phyloP scores from a whole-genome alignment of 2,888 invertebrate genomes.

The Horisme vitalbata region DNA sequence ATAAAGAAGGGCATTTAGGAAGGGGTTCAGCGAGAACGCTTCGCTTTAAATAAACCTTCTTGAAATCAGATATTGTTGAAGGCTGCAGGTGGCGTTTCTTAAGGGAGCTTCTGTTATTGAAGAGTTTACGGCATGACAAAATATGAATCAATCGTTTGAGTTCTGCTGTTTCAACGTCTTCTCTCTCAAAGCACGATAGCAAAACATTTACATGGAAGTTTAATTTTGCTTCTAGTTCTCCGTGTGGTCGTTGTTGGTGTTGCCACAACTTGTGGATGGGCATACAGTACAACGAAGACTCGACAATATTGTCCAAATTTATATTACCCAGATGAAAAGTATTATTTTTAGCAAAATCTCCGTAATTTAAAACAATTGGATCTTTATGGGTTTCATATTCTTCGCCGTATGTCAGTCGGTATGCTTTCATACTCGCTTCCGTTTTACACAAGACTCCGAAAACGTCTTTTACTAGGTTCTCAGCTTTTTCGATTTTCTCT shows the following conservation, averaged over 20 bases:
- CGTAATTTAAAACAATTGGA: constrained; percentile 63
- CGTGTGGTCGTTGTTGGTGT: constrained; percentile 45
- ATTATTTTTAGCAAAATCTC: constrained; percentile 58
- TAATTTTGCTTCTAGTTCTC: constrained; percentile 60
- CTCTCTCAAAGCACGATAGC: constrained; percentile 66
- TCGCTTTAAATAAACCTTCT: constrained; percentile 68
- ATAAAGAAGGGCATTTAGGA: constrained; percentile 41
- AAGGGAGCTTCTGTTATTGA: constrained; percentile 67
- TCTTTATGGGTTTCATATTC: constrained; percentile 64
- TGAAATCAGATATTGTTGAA: constrained; percentile 60
- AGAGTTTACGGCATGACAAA: constrained; percentile 67
- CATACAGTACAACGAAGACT: constrained; percentile 54
- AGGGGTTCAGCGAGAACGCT: constrained; percentile 66
- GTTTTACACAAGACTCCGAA: constrained; percentile 58
- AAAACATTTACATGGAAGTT: constrained; percentile 70
- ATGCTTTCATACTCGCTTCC: constrained; percentile 53
- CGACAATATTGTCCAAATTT: constrained; percentile 61
- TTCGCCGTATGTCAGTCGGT: constrained; percentile 64
- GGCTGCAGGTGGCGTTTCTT: constrained; percentile 52
- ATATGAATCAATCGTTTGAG: constrained; percentile 64
- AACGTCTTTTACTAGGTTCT: constrained; percentile 55
- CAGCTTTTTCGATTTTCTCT: constrained; percentile 49
- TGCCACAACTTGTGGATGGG: constrained; percentile 65
- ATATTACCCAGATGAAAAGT: constrained; percentile 68
- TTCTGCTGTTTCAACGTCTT: constrained; percentile 65